Evolutionary conservation across 2,113 vertebrate species (phyloP), one percentile per base, ranked within the genome.

Genomic region (Cochlearius cochlearius): DNA sequence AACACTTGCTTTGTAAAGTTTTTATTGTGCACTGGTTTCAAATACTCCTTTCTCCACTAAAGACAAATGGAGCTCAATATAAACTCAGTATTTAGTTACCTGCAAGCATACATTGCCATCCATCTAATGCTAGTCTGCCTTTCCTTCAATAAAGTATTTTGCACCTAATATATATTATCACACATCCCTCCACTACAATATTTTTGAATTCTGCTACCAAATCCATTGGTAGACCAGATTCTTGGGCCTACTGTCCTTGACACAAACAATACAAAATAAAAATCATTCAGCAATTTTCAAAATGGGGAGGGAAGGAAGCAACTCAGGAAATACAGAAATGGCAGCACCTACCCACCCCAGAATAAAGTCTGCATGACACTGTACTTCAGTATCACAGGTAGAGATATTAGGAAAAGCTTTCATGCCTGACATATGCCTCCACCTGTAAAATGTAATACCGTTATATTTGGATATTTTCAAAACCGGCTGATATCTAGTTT

Each of bases 81-180:
- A 91, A 71, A 75, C 12, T 59, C 29, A n/a, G 5, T 38, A 60
- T 68, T 79, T 19, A 73, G 43, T 8, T 43, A 88, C 49, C 53
- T 60, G 55, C 41, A 92, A 80, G 41, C 34, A 75, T 18, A 55
- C 5, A 22, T 12, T 73, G 39, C 26, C 53, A 59, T 53, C 62
- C 27, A 56, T 47, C 36, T 90, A 50, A 53, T 41, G 9, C 10
- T n/a, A 73, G 19, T 68, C 53, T n/a, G 63, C 11, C 7, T 53
- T 77, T 71, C 58, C 39, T 85, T 87, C 52, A 78, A 38, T 12
- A 18, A 94, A 63, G 29, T 45, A 71, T 59, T 95, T 38, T 87
- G 38, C 14, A 49, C 13, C 41, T 58, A 23, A 43, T 53, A 17
- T 12, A 30, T 34, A 66, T 17, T 29, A 86, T 2, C 55, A 73